Conservation (phyloP, 2,888 invertebrate genomes). For the Ectobius pallidus region DNA sequence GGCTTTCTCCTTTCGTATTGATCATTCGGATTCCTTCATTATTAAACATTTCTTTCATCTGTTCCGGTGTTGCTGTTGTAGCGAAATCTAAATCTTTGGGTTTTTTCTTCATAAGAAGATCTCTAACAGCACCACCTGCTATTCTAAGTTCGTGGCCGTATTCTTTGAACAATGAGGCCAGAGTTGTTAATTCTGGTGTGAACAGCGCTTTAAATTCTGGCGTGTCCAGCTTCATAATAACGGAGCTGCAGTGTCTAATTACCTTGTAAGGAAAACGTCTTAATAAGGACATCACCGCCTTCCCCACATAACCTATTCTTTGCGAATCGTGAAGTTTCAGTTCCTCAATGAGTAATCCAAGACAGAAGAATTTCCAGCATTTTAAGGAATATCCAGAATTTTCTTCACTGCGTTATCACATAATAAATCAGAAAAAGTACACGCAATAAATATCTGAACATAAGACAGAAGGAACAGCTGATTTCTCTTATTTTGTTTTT, state of each 20-base stretch:
- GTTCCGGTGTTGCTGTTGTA: constrained; percentile 91
- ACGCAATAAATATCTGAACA: too few relatives aligned
- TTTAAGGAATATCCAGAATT: too few relatives aligned
- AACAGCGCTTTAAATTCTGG: constrained; percentile 80
- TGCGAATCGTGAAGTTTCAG: too few relatives aligned
- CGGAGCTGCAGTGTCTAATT: constrained; percentile 54
- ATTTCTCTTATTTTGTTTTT: too few relatives aligned
- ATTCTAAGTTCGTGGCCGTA: constrained; percentile 86
- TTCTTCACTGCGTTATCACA: too few relatives aligned
- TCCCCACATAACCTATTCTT: too few relatives aligned
- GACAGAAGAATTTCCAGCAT: too few relatives aligned
- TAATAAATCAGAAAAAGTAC: too few relatives aligned
- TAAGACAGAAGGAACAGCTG: too few relatives aligned
- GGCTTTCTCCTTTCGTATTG: constrained; percentile 89
- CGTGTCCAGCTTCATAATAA: constrained; percentile 72
- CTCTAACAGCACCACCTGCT: constrained; percentile 93
- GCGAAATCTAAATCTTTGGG: constrained; percentile 98
- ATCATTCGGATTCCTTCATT: constrained; percentile 87
- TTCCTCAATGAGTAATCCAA: too few relatives aligned
- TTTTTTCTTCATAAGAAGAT: constrained; percentile 74
- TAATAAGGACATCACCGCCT: too few relatives aligned
- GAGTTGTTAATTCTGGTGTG: constrained; percentile 75
- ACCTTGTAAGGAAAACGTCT: too few relatives aligned
- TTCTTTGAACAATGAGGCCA: constrained; percentile 78
- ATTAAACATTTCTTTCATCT: constrained; percentile 95